Base-by-base conservation (phyloP, 2,797 vertebrate genomes). In the Cyclura pinguis region DNA sequence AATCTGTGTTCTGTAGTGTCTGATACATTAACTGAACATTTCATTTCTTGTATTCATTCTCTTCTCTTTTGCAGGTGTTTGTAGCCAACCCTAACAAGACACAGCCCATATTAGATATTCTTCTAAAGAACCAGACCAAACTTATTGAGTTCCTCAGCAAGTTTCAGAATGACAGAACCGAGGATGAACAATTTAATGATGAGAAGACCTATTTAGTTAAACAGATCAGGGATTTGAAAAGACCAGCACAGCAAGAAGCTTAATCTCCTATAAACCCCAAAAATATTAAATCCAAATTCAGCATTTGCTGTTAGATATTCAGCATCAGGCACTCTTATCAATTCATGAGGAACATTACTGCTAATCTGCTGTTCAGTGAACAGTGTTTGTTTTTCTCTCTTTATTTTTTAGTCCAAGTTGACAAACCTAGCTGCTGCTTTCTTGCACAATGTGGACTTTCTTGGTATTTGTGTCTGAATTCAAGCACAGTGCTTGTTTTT, bases 201-300 rank as follows among this genome's bases (percentile, higher is more conserved):
- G 99, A 99, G 98, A 99, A 99, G 98, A 99, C 98, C 97, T 99
- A 99, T 98, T 98, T 99, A 98, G 98, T 99, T 96, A 99, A 99
- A 98, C 99, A 99, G 98, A 99, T 99, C 98, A 98, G 98, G 98
- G 98, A 99, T 98, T 98, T 99, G 97, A 99, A 99, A 98, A 98
- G 98, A 98, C 98, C 98, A 89, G 97, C 97, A 78, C 98, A 98
- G 92, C 98, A 99, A 97, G 98, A 99, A 96, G 98, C 99, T 97
- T 99, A 97, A 98, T 95, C 95, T 95, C 93, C 96, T 97, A 96
- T 95, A 94, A 94, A 93, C 97, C 94, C 86, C 96, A 95, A 95
- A 93, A 96, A 95, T 96, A 95, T 95, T 97, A 97, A 98, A 97
- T 85, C 97, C 97, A 97, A 96, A 97, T 96, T 97, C 98, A 97